phyloP scores from a whole-genome alignment of 1,140 invertebrate genomes.

The Drosophila auraria region DNA sequence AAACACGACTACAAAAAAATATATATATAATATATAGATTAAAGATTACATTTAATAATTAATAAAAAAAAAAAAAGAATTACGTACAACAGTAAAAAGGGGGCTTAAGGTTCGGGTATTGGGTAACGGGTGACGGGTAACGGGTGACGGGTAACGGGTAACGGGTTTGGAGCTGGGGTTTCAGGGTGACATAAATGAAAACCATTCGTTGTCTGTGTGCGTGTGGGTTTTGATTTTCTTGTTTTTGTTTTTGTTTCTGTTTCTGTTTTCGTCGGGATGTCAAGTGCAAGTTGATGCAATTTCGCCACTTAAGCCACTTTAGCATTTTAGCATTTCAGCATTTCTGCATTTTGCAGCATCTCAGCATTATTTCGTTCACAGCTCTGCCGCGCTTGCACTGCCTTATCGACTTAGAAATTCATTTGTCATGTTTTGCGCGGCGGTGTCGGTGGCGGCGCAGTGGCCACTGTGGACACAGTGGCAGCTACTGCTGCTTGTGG shows the following conservation, averaged over 20 bases:
- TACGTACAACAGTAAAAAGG: slow-evolving; percentile 41
- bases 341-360: background rate
- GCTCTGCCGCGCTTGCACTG: background rate
- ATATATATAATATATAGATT: slow-evolving; percentile 20
- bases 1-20: slow-evolving; percentile 45
- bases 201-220: slow-evolving; percentile 33
- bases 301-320: background rate
- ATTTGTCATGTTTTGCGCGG: slow-evolving; percentile 85
- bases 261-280: background rate
- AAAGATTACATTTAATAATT: slow-evolving; percentile 25
- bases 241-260: no score
- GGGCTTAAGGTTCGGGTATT: background rate
- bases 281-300: slow-evolving; percentile 7
- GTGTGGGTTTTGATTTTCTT: slow-evolving; percentile 20
- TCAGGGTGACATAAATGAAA: slow-evolving; percentile 14
- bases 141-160: background rate
- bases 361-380: background rate
- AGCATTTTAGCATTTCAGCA: background rate
- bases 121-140: slow-evolving; percentile 1
- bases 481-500: slow-evolving; percentile 16
- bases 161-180: slow-evolving; percentile 1
- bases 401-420: slow-evolving; percentile 73
- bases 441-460: slow-evolving; percentile 79
- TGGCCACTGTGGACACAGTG: slow-evolving; percentile 14
- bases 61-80: slow-evolving; percentile 47